Base-by-base conservation (phyloP, 2,888 invertebrate species). In the Hedychridium roseum region DNA sequence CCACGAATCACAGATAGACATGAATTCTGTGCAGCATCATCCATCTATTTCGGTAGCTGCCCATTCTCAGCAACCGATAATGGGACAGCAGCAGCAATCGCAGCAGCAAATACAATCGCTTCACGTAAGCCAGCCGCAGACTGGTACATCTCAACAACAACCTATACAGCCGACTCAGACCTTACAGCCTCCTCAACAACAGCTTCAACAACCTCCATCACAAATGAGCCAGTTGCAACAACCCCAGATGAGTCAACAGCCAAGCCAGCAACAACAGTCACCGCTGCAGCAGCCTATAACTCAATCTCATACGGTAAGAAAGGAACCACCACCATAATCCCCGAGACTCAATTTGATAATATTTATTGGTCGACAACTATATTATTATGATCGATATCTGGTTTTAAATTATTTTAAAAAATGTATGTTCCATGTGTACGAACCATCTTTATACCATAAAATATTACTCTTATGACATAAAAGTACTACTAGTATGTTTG, bases 21-120 rank as follows among this genome's bases (percentile, higher is more conserved):
- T 73, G 3, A 68, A 57, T 46, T 54, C 66, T 18, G 63, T 53
- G 3, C 68, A 62, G 21, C 61, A 61, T 23, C 70, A 64, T 31
- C 62, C 63, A 16, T 47, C 53, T 12, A 55, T 41, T 38, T n/a
- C n/a, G 48, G 43, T 56, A 47, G 53, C 60, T 68, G 23, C 53
- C 35, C 45, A 67, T 49, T 12, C 55, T 14, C 64, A 66, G 71
- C 64, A 53, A 52, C 20, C 51, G 20, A 23, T 42, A n/a, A 48
- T 58, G 14, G 68, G 60, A 35, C 62, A 65, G 27, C 61, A 61
- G 12, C 82, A 81, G 18, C 50, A 47, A 16, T 48, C 56, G 32
- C 55, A 57, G 16, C 82, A 81, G 36, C 20, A 26, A n/a, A 48
- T 54, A 17, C 59, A 46, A 21, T 57, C 49, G 15, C 39, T 52